Evolutionary conservation across 2,888 invertebrate genomes (phyloP).

Genomic region (Parnassius mnemosyne): DNA sequence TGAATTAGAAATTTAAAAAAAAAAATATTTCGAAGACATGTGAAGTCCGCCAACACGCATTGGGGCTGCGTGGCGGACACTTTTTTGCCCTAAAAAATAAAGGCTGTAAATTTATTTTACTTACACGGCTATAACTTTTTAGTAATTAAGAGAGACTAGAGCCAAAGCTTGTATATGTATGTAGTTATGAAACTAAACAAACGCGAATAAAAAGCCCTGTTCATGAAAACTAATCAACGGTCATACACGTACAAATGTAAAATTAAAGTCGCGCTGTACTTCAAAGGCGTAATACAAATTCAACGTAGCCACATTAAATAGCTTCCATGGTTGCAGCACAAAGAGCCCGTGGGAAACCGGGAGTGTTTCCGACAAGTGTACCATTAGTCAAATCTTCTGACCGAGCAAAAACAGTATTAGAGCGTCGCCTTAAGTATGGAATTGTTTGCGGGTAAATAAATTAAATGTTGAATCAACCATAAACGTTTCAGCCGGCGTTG

Average conservation of each 20-base stretch:
- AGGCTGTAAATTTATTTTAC: too few species aligned
- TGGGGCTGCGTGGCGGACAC: too few species aligned
- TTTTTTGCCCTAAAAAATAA: too few species aligned
- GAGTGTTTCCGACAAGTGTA: slow-evolving; percentile 52
- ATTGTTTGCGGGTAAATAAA: slow-evolving; percentile 37
- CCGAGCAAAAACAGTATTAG: slow-evolving; percentile 55
- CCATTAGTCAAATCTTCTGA: slow-evolving; percentile 73
- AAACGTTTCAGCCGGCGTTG: slow-evolving; percentile 24
- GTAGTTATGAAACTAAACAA: not conserved
- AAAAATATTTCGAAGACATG: too few species aligned
- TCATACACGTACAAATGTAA: slow-evolving; percentile 16
- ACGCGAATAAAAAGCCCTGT: slow-evolving; percentile 5
- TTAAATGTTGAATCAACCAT: slow-evolving; percentile 34
- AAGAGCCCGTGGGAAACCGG: slow-evolving; percentile 55
- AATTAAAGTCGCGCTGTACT: slow-evolving; percentile 24
- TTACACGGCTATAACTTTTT: too few species aligned
- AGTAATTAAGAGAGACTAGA: not conserved
- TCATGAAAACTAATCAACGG: slow-evolving; percentile 19
- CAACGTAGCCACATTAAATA: slow-evolving; percentile 39
- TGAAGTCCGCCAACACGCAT: too few species aligned
- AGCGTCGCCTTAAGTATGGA: slow-evolving; percentile 35
- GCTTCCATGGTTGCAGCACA: slow-evolving; percentile 34
- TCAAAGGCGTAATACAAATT: slow-evolving; percentile 25
- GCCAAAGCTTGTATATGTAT: slow-evolving; percentile 6
- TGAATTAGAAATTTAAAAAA: too few species aligned